phyloP scores from a whole-genome alignment of 30 jellyfish, hydroid and myxozoan genomes.

The Phacellophora camtschatica region DNA sequence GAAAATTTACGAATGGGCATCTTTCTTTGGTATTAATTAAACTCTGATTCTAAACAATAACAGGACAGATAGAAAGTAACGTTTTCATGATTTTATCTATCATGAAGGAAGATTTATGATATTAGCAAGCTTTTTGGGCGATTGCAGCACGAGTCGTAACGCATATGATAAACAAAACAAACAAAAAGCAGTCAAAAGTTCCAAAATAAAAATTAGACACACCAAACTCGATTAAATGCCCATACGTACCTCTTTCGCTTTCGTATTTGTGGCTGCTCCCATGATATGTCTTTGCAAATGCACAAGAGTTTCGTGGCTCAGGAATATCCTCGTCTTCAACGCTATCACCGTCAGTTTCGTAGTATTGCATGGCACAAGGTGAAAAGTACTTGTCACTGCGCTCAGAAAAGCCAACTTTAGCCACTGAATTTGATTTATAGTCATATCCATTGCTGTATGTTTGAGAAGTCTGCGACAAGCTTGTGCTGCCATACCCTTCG shows the following conservation, averaged over 20 bases:
- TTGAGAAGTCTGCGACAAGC: constrained; percentile 27
- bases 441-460: constrained; percentile 34
- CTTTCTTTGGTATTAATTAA: too few species aligned
- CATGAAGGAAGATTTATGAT: too few species aligned
- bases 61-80: too few species aligned
- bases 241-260: constrained; percentile 58
- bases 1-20: too few species aligned
- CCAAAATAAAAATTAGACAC: too few species aligned
- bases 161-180: too few species aligned
- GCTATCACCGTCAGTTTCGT: constrained; percentile 65
- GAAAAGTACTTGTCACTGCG: constrained; percentile 55
- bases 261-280: constrained; percentile 11
- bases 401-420: constrained; percentile 41
- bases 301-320: constrained; percentile 61
- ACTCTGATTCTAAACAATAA: too few species aligned
- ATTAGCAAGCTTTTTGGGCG: too few species aligned
- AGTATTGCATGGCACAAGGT: constrained; percentile 69
- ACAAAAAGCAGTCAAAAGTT: too few species aligned
- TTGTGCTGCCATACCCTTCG: constrained; percentile 13
- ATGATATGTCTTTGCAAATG: constrained; percentile 35
- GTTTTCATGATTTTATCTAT: too few species aligned
- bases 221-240: too few species aligned
- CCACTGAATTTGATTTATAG: constrained; percentile 51
- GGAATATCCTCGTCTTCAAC: constrained; percentile 47
- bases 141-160: too few species aligned